Percentiles rank a stretch among this genome's conserved stretches.
These are phyloP conservation scores for Plotosus lineatus DNA, from an alignment of 2,113 vertebrate species.

Conservation along the genomic window DNA sequence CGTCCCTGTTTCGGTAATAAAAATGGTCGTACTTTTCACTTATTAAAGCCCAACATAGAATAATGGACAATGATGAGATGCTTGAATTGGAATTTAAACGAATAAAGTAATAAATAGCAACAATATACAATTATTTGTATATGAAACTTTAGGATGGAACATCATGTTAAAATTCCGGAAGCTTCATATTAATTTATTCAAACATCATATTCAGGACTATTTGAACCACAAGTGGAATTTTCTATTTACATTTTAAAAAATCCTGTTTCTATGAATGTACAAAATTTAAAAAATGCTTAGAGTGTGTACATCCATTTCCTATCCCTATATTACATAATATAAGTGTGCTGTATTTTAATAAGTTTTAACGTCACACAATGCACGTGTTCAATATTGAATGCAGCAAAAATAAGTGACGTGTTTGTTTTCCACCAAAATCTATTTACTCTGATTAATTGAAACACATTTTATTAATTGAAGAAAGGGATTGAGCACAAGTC, in stretches of 20 bases:
- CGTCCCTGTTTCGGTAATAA: not conserved
- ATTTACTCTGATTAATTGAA: not conserved
- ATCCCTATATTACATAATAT: not conserved
- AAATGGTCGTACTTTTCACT: not conserved
- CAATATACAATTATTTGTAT: not conserved
- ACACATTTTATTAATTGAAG: too few relatives aligned
- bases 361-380: not conserved
- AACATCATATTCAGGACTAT: not conserved
- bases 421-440: too few relatives aligned
- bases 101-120: slow-evolving; percentile 1
- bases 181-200: not conserved
- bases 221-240: not conserved
- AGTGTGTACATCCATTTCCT: not conserved
- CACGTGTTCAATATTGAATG: not conserved
- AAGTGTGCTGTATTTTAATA: not conserved
- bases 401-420: too few relatives aligned
- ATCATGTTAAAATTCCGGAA: not conserved
- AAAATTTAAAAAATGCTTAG: not conserved
- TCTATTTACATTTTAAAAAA: not conserved
- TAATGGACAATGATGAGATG: not conserved
- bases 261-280: not conserved
- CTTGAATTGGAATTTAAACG: not conserved
- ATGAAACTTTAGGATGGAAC: not conserved
- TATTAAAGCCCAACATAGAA: not conserved
- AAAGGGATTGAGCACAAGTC: too few relatives aligned